Percentiles rank a stretch among this genome's conserved stretches.
phyloP scores from a whole-genome alignment of 2,888 invertebrate genomes.

The Iphiclides podalirius region DNA sequence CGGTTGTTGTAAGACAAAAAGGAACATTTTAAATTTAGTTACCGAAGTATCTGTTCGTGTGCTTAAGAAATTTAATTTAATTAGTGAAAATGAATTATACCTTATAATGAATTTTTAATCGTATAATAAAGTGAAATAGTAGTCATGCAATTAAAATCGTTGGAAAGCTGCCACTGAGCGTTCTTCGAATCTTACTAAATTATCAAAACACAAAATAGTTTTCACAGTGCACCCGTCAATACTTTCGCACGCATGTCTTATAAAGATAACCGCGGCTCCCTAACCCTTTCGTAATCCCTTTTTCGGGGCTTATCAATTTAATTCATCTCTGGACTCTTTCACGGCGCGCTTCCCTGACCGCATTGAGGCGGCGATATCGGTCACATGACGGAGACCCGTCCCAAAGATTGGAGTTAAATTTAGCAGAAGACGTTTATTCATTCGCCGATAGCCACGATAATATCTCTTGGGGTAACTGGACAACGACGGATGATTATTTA shows the following conservation, averaged over 20 bases:
- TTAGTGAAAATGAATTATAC: too few species aligned
- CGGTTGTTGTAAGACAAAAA: too few species aligned
- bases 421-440: constrained; percentile 78
- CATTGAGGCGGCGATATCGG: constrained; percentile 71
- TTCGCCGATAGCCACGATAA: constrained; percentile 61
- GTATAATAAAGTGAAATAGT: too few species aligned
- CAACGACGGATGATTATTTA: constrained; percentile 43
- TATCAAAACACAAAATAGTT: too few species aligned
- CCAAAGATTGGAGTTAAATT: constrained; percentile 74
- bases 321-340: constrained; percentile 76
- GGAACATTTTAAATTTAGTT: too few species aligned
- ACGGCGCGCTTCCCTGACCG: constrained; percentile 65
- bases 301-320: constrained; percentile 73
- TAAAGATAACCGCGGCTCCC: constrained; percentile 33
- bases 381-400: constrained; percentile 66
- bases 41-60: too few species aligned
- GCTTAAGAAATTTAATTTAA: too few species aligned
- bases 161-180: too few species aligned
- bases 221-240: neutral
- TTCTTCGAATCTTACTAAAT: too few species aligned
- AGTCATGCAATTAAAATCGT: too few species aligned
- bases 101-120: too few species aligned
- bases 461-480: constrained; percentile 56
- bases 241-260: constrained; percentile 23
- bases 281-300: constrained; percentile 59